phyloP scores from a whole-genome alignment of 1,140 invertebrate genomes.

The Leptopilina clavipes region DNA sequence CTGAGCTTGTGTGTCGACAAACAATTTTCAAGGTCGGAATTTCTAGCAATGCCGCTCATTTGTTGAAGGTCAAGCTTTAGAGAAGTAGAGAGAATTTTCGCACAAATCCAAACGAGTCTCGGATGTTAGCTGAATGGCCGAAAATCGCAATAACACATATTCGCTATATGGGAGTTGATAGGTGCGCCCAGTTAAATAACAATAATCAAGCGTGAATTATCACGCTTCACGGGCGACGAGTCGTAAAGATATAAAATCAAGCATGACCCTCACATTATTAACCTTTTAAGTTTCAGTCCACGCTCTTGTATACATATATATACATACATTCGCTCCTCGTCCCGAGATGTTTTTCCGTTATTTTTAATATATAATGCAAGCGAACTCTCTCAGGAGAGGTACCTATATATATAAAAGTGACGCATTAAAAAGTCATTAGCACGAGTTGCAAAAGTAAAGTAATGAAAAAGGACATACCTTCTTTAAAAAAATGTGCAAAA shows the following conservation, averaged over 20 bases:
- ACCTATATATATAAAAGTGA: conserved; percentile 10
- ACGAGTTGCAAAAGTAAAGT: background rate
- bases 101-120: background rate
- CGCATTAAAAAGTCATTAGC: conserved; percentile 24
- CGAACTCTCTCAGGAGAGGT: no score
- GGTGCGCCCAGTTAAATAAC: conserved; percentile 21
- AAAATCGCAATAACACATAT: background rate
- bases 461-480: background rate
- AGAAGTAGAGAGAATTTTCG: background rate
- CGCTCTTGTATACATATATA: background rate
- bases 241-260: conserved; percentile 18
- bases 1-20: background rate
- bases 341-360: conserved; percentile 1
- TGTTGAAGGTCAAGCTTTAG: background rate
- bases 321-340: background rate
- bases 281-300: background rate
- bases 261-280: conserved; percentile 11
- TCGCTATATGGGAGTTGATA: background rate
- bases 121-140: background rate
- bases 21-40: background rate
- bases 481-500: background rate
- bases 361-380: conserved; percentile 12
- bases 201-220: conserved; percentile 24
- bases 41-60: conserved; percentile 3
- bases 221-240: background rate